Conservation (phyloP, 1,140 invertebrate species). For the Conus betulinus region DNA sequence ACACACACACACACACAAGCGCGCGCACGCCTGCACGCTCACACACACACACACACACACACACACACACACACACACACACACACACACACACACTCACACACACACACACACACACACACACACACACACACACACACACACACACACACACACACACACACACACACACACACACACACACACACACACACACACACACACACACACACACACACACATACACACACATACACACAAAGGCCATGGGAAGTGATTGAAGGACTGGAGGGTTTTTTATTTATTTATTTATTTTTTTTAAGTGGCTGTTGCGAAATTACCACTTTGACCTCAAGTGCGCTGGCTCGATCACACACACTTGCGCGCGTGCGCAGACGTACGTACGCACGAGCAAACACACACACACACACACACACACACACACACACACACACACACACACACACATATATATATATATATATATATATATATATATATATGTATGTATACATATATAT, state of each 20-base stretch:
- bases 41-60: neutral
- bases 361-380: neutral
- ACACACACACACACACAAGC: neutral
- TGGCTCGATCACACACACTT: neutral
- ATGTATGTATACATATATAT: no score
- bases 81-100: neutral
- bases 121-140: no score
- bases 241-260: no score
- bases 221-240: conserved; percentile 18
- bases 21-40: no score
- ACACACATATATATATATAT: neutral
- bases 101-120: neutral
- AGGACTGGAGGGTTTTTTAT: no score
- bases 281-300: no score
- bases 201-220: neutral
- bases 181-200: no score
- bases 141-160: no score
- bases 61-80: neutral
- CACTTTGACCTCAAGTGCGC: neutral
- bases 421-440: conserved; percentile 22
- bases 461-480: no score
- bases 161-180: no score
- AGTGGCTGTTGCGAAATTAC: no score
- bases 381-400: no score
- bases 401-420: conserved; percentile 22